phyloP scores from a whole-genome alignment of 2,797 vertebrate genomes.

The Diplodus puntazzo region DNA sequence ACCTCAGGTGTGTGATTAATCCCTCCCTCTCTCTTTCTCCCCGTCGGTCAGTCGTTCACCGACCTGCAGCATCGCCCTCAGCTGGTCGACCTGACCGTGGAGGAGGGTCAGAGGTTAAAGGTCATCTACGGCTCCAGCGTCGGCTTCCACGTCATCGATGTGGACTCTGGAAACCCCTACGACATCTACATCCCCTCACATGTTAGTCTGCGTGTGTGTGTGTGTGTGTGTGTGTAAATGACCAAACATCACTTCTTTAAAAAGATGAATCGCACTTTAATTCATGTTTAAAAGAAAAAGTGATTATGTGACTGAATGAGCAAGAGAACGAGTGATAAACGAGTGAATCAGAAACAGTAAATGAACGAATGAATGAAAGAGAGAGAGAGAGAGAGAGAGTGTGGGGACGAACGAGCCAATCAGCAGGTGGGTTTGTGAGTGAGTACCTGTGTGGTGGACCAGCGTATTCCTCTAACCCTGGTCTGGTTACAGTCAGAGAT shows the following conservation, averaged over 20 bases:
- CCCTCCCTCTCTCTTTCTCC: neutral
- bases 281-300: neutral
- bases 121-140: slow-evolving; percentile 99
- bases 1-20: neutral
- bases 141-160: slow-evolving; percentile 98
- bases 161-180: slow-evolving; percentile 98
- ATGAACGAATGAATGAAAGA: neutral
- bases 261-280: neutral
- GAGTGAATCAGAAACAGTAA: neutral
- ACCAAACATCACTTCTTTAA: neutral
- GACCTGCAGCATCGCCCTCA: slow-evolving; percentile 97
- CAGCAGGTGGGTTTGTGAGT: neutral
- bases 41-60: slow-evolving; percentile 92
- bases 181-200: slow-evolving; percentile 99
- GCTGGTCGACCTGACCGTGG: slow-evolving; percentile 97
- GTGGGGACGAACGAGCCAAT: neutral
- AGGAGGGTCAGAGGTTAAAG: slow-evolving; percentile 98
- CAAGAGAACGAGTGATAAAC: no score
- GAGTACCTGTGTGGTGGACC: slow-evolving; percentile 10
- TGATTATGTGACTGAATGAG: neutral
- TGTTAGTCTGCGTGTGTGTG: slow-evolving; percentile 53
- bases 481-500: slow-evolving; percentile 58
- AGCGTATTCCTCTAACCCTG: slow-evolving; percentile 56
- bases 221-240: neutral
- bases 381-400: neutral